Base-by-base conservation (phyloP, 2,797 vertebrate species). In the Meriones psammophilus region DNA sequence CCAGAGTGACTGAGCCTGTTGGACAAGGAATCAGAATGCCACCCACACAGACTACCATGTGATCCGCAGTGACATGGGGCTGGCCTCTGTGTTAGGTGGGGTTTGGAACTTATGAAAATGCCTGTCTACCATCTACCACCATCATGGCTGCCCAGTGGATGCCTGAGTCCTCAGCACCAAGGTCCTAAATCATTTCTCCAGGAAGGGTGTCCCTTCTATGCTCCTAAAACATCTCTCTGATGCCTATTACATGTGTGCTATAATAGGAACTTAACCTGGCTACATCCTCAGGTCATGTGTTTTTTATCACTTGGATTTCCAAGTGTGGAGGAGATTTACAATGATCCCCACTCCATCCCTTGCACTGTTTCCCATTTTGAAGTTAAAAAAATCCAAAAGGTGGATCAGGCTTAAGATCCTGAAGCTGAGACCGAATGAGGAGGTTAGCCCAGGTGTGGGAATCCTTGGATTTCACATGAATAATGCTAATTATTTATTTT, bases 291-390 rank as follows among this genome's bases (percentile, higher is more conserved):
- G 30, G n/a, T 58, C 20, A n/a, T 74, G 30, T n/a, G 50, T 88
- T 95, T 71, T 24, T 54, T 56, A n/a, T 62, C 73, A 33, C 78
- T 42, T 88, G 84, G 14, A 60, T 68, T 88, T 94, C 74, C 50
- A 86, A 30, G 33, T 2, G 0, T 73, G 30, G 33, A 68, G n/a
- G 17, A 85, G 46, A 78, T 39, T 85, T 79, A 33, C 66, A 46
- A n/a, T 5, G 42, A 68, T 9, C 62, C 30, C 64, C 71, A 64
- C 8, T 18, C 22, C 28, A 8, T 54, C 50, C 33, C 15, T 60
- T 58, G 17, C 24, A 58, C n/a, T 36, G 30, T 26, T 39, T 91
- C 77, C 83, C 73, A 86, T 88, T 88, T 18, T 50, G 42, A 95
- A 94, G 28, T 24, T n/a, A 58, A 88, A 89, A 42, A 76, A 30